A percentile compares a stretch with the other conserved stretches of the same genome.
Evolutionary conservation across 2,797 vertebrate genomes (phyloP).

Genomic region (Falco peregrinus): DNA sequence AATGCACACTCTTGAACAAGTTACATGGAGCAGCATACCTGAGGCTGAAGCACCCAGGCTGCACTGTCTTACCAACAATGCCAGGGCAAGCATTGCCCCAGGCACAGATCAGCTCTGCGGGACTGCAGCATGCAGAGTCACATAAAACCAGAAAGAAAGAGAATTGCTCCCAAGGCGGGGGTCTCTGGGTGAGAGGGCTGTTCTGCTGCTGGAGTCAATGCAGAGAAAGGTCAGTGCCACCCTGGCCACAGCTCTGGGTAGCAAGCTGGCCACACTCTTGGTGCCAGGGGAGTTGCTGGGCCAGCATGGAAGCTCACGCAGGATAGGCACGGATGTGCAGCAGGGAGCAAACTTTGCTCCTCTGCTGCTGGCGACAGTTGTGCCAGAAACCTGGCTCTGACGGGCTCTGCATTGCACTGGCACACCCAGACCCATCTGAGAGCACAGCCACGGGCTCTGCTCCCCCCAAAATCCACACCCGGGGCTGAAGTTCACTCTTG

Average conservation of each 20-base stretch:
- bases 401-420: neutral
- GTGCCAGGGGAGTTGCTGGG: neutral
- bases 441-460: neutral
- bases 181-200: too few species aligned
- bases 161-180: neutral
- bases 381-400: too few species aligned
- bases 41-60: too few species aligned
- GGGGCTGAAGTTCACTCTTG: neutral
- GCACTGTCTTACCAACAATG: neutral
- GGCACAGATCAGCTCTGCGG: too few species aligned
- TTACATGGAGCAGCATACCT: too few species aligned
- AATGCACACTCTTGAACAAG: rapidly evolving
- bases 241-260: neutral
- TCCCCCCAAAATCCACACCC: too few species aligned
- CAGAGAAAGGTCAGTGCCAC: neutral
- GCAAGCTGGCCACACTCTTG: rapidly evolving
- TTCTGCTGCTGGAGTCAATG: rapidly evolving
- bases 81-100: too few species aligned
- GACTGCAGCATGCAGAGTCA: rapidly evolving
- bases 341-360: neutral
- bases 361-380: neutral
- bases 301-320: rapidly evolving
- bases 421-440: too few species aligned
- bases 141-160: neutral
- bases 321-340: rapidly evolving